A percentile compares a stretch with the other conserved stretches of the same genome.
Conservation (phyloP, 1,140 invertebrate genomes). For the Araneus ventricosus region DNA sequence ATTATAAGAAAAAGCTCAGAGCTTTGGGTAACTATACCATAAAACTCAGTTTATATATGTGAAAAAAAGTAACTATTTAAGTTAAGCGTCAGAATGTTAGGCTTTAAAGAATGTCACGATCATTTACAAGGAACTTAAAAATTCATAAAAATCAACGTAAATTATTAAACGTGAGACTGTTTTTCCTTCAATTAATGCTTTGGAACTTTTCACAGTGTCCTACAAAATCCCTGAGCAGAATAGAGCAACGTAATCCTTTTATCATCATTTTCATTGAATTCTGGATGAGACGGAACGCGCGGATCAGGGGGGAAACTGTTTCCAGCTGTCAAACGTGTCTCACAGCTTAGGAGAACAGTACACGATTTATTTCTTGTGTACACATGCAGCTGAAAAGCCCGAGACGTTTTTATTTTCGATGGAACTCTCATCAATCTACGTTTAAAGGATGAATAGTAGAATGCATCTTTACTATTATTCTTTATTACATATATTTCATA, state of each 20-base stretch:
- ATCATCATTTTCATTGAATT: neutral
- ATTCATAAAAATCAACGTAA: too few species aligned
- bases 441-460: constrained; percentile 5
- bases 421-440: neutral
- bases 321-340: constrained; percentile 18
- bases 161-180: too few species aligned
- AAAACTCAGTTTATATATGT: too few species aligned
- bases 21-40: too few species aligned
- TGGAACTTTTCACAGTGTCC: too few species aligned
- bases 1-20: too few species aligned
- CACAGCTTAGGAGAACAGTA: constrained; percentile 22
- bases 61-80: too few species aligned
- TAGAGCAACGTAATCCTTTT: neutral
- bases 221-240: neutral
- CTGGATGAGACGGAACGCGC: neutral
- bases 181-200: too few species aligned
- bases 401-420: neutral
- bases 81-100: too few species aligned
- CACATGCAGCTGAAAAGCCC: neutral
- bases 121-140: too few species aligned
- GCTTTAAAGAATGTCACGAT: too few species aligned
- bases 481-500: neutral
- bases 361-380: constrained; percentile 14
- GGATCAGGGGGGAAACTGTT: neutral
- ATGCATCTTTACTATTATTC: neutral